phyloP scores from a whole-genome alignment of 2,797 vertebrate genomes.

The Microtus obscurus region DNA sequence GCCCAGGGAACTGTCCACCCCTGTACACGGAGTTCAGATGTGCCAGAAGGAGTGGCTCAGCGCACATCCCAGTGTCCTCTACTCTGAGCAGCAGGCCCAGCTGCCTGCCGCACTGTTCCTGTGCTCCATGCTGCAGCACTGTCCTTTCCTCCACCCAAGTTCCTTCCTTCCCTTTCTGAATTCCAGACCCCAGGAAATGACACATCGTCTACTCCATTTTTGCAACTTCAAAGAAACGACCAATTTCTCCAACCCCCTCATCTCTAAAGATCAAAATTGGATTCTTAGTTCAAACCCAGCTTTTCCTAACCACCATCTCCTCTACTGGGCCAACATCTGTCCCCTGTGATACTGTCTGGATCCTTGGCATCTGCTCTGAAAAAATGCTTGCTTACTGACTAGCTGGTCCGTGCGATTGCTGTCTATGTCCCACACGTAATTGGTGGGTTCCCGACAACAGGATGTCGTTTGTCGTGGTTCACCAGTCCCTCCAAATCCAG shows the following conservation, averaged over 20 bases:
- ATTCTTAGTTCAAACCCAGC: neutral
- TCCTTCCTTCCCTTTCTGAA: neutral
- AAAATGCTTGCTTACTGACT: fast-evolving
- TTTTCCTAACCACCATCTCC: neutral
- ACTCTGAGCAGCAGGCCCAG: neutral
- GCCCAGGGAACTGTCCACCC: neutral
- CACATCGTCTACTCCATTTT: neutral
- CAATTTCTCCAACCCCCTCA: neutral
- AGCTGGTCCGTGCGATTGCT: neutral
- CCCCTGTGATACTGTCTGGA: too few relatives aligned
- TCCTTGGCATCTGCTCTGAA: neutral
- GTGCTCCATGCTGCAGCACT: neutral
- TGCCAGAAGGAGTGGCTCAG: fast-evolving
- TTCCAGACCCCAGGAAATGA: neutral
- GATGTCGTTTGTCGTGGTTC: neutral
- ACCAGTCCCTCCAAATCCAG: neutral
- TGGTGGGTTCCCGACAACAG: neutral
- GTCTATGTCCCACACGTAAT: neutral
- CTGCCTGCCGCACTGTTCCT: too few relatives aligned
- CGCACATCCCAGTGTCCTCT: neutral
- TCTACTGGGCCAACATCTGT: too few relatives aligned
- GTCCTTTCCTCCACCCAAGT: fast-evolving
- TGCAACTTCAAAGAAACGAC: neutral
- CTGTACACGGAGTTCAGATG: neutral
- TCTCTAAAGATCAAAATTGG: neutral